Evolutionary conservation across 2,797 vertebrate species (phyloP).

Genomic region (Podarcis siculus): DNA sequence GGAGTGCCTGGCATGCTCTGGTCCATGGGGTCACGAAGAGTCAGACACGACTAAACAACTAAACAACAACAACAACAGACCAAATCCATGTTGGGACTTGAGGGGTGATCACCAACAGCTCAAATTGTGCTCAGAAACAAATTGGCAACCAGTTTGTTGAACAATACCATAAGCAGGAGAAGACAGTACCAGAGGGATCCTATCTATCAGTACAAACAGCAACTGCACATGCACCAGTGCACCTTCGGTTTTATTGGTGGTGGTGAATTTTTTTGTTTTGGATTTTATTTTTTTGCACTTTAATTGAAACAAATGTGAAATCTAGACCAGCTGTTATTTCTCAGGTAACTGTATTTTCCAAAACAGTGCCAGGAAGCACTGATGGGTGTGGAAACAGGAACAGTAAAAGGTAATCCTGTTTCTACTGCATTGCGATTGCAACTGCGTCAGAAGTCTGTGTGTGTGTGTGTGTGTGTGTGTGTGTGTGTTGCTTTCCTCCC

Average conservation of each 20-base stretch:
- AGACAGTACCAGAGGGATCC: not conserved
- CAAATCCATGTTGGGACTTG: too few species aligned
- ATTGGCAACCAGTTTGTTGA: too few species aligned
- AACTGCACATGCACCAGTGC: not conserved
- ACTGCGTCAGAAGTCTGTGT: not conserved
- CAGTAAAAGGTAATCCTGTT: not conserved
- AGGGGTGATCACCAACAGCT: too few species aligned
- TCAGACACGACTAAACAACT: too few species aligned
- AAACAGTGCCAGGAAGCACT: constrained; percentile 2
- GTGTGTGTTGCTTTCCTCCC: too few species aligned
- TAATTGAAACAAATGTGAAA: not conserved
- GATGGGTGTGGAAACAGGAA: not conserved
- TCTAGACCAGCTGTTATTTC: constrained; percentile 16
- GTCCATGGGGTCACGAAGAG: too few species aligned
- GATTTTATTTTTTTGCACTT: too few species aligned
- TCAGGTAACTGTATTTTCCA: constrained; percentile 23
- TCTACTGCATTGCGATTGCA: not conserved
- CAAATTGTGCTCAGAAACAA: too few species aligned
- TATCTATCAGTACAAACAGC: not conserved
- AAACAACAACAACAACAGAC: too few species aligned
- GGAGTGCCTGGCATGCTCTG: too few species aligned
- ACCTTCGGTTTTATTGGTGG: not conserved
- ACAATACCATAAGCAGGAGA: not conserved
- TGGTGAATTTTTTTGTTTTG: too few species aligned
- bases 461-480: not conserved